Conservation (phyloP, 30 jellyfish, hydroid and myxozoan species). For the Chironex yamaguchii region DNA sequence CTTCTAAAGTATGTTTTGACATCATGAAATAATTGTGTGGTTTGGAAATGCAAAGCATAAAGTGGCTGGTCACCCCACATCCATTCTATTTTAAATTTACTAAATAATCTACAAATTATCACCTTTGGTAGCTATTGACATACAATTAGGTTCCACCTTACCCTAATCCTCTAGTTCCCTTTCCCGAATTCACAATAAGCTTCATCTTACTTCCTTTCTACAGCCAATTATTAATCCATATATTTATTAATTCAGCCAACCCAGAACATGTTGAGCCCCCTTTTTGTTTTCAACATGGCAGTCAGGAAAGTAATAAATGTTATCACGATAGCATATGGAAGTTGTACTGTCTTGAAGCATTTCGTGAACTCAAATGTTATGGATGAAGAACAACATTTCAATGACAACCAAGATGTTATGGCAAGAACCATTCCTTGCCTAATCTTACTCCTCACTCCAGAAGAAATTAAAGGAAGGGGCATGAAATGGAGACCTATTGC, state of each 20-base stretch:
- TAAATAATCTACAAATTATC: constrained; percentile 20
- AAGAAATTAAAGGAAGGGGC: no score
- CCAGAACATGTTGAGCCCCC: background rate
- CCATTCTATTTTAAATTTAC: constrained; percentile 3
- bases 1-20: constrained; percentile 39
- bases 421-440: no score
- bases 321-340: no score
- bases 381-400: background rate
- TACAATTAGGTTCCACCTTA: constrained; percentile 33
- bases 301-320: background rate
- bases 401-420: background rate
- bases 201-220: constrained; percentile 20
- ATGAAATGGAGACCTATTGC: no score
- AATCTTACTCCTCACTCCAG: no score
- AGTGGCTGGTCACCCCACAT: constrained; percentile 18
- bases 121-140: constrained; percentile 39
- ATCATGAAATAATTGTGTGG: background rate
- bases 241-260: constrained; percentile 5
- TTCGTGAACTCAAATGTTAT: background rate
- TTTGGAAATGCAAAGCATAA: constrained; percentile 10
- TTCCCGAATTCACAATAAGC: background rate
- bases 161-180: constrained; percentile 7
- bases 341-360: background rate
- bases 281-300: background rate
- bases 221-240: constrained; percentile 4